These are phyloP conservation scores for Pristionchus entomophagus DNA, from an alignment of 2,888 invertebrate genomes.

Conservation along the genomic window DNA sequence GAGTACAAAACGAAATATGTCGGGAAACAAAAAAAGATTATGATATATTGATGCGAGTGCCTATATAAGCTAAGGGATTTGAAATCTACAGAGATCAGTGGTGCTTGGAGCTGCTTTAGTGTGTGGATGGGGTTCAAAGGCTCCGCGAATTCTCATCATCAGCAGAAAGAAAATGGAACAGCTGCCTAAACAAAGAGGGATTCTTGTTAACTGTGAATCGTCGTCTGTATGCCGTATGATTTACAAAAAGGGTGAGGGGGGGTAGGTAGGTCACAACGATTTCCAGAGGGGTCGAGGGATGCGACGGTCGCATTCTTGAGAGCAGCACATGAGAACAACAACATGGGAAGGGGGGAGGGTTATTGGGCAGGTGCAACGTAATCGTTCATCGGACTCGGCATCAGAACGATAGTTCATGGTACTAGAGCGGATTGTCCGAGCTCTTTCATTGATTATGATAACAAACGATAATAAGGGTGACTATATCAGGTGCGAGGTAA, in stretches of 20 bases:
- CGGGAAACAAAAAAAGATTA: background rate
- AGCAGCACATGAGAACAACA: background rate
- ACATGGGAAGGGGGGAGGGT: background rate
- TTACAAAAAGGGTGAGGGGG: background rate
- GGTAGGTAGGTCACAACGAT: background rate
- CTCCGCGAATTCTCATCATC: conserved; percentile 30
- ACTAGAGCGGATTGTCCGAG: background rate
- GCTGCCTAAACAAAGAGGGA: background rate
- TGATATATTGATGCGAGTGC: conserved; percentile 4
- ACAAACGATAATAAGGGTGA: background rate
- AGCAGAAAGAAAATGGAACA: background rate
- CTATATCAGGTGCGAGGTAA: background rate
- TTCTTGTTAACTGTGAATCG: background rate
- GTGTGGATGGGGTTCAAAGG: background rate
- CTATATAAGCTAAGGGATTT: conserved; percentile 14
- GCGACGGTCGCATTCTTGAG: background rate
- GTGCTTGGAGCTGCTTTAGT: conserved; percentile 19
- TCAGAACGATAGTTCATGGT: background rate
- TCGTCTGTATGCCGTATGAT: background rate
- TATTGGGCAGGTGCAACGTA: too few relatives aligned
- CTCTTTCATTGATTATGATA: background rate
- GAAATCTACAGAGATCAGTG: conserved; percentile 28
- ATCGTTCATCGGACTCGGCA: too few relatives aligned
- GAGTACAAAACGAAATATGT: background rate
- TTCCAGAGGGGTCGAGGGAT: background rate